These are phyloP conservation scores for Rhinichthys osculus DNA, from an alignment of 2,797 vertebrate species.

Conservation along the genomic window DNA sequence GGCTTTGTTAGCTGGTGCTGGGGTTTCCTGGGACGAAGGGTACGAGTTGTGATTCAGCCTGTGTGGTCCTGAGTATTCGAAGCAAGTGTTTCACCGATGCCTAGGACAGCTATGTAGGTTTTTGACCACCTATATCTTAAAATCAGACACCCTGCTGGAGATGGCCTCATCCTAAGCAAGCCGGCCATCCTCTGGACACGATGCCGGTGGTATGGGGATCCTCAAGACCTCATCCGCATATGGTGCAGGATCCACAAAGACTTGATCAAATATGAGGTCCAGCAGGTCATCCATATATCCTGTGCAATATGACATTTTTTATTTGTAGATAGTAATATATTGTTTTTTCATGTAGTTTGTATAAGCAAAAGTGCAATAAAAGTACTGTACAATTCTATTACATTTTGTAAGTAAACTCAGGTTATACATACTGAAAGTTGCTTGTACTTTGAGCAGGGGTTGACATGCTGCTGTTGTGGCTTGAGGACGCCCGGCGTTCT, in stretches of 20 bases:
- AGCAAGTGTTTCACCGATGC: too few relatives aligned
- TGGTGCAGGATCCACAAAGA: not conserved
- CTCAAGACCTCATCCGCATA: not conserved
- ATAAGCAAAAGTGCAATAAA: not conserved
- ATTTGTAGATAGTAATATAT: not conserved
- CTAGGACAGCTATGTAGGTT: too few relatives aligned
- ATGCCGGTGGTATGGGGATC: not conserved
- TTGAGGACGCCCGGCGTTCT: not conserved
- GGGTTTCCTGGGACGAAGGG: not conserved
- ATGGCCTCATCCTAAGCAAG: too few relatives aligned
- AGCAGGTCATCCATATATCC: not conserved
- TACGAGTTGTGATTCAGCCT: not conserved
- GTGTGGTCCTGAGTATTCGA: not conserved
- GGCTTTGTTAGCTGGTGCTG: not conserved
- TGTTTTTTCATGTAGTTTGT: not conserved
- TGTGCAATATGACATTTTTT: not conserved
- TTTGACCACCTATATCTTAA: too few relatives aligned
- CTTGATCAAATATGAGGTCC: not conserved
- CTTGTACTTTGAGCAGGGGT: not conserved
- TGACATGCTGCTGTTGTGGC: not conserved
- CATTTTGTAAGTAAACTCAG: not conserved
- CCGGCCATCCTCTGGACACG: too few relatives aligned
- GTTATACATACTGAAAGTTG: not conserved
- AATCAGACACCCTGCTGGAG: too few relatives aligned
- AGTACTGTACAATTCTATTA: not conserved